A percentile compares a stretch with the other conserved stretches of the same genome.
Evolutionary conservation across 2,888 invertebrate species (phyloP).

Genomic region (Lepas anatifera): DNA sequence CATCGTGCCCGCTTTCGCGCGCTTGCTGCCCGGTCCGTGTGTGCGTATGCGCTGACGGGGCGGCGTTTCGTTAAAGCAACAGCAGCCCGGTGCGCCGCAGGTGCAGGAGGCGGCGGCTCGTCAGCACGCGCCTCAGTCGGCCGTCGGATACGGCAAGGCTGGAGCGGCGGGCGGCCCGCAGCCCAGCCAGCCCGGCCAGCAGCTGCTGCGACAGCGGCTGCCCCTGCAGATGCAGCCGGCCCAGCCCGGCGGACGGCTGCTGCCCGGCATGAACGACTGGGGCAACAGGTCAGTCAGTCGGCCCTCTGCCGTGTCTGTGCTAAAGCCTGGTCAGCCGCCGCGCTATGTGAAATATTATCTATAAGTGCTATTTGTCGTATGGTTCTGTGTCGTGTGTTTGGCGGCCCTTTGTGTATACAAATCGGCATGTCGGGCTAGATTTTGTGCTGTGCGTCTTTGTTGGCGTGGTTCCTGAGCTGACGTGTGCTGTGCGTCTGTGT

Average conservation of each 20-base stretch:
- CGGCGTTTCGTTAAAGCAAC: neutral
- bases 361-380: too few species aligned
- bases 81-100: slow-evolving; percentile 29
- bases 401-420: too few species aligned
- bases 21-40: neutral
- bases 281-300: slow-evolving; percentile 29
- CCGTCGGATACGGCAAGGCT: slow-evolving; percentile 54
- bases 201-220: slow-evolving; percentile 27
- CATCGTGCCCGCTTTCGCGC: neutral
- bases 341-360: too few species aligned
- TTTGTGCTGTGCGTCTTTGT: too few species aligned
- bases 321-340: too few species aligned
- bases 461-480: too few species aligned
- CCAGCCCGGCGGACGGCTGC: slow-evolving; percentile 19
- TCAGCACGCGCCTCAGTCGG: slow-evolving; percentile 63
- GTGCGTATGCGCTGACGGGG: too few species aligned
- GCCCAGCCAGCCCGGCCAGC: slow-evolving; percentile 26
- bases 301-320: too few species aligned
- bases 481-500: too few species aligned
- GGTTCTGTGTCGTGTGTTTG: too few species aligned
- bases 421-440: too few species aligned
- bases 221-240: slow-evolving; percentile 27
- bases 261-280: slow-evolving; percentile 40
- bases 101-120: slow-evolving; percentile 85
- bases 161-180: slow-evolving; percentile 15